Evolutionary conservation across 2,797 vertebrate species (phyloP).

Genomic region (Lutjanus argentimaculatus): DNA sequence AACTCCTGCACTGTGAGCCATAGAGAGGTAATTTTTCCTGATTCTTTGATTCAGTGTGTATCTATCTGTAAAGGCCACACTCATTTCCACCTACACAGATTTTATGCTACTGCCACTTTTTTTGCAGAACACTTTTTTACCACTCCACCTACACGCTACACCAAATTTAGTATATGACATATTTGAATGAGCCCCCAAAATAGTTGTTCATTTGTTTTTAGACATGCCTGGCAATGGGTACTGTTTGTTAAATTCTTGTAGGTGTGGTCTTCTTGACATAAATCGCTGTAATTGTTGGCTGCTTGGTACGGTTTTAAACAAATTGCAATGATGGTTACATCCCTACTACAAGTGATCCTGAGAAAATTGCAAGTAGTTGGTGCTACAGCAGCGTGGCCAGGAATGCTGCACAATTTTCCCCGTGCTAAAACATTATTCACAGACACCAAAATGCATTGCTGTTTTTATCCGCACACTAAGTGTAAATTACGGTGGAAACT

Average conservation of each 20-base stretch:
- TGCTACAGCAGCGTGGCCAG: no score
- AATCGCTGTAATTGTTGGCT: background rate
- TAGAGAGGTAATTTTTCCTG: background rate
- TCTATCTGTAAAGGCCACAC: slow-evolving; percentile 13
- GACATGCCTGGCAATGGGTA: background rate
- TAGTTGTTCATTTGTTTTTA: background rate
- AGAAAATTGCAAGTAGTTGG: no score
- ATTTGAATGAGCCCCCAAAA: slow-evolving; percentile 1
- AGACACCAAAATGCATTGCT: no score
- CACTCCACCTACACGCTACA: slow-evolving; percentile 12
- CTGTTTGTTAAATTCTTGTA: background rate
- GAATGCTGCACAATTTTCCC: no score
- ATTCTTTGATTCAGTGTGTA: background rate
- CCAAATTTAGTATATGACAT: background rate
- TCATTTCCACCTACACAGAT: slow-evolving; percentile 17
- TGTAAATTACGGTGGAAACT: no score
- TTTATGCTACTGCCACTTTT: slow-evolving; percentile 12
- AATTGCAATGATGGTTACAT: no score
- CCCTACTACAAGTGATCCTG: no score
- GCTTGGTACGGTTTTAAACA: no score
- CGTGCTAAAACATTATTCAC: no score
- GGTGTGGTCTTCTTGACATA: background rate
- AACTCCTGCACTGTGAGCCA: background rate
- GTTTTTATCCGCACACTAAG: no score
- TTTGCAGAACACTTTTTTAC: slow-evolving; percentile 2